Base-by-base conservation (phyloP, 2,888 invertebrate species). In the Ephialtes manifestator region DNA sequence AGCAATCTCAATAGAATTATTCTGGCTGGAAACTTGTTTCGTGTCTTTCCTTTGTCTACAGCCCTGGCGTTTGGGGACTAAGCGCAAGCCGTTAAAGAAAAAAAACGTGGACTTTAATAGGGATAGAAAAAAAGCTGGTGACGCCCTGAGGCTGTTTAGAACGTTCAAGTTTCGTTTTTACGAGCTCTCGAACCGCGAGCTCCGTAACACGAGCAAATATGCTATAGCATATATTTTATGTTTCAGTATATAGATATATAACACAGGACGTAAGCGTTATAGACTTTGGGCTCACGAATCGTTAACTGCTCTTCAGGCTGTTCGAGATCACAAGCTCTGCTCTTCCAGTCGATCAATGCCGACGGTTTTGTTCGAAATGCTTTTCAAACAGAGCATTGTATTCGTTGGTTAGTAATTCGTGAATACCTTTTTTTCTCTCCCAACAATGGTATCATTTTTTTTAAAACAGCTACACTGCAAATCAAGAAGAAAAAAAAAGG, bases 91-190 rank as follows among this genome's bases (percentile, higher is more conserved):
- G 39, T 28, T 10, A 10, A 20, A 60, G 53, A 24, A 11, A 35
- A 15, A 78, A 31, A 48, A 20, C 71, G 71, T 43, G 4, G 55
- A 43, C 20, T 11, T 15, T 53, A 31, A 72, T 13, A 20, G 55
- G 43, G 55, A 39, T 55, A 8, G 31, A 43, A 18, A 43, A 67
- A 72, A 28, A 67, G 72, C 67, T 58, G 71, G 53, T 46, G 13
- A n/a, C 53, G 31, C 65, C 48, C 83, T 63, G 35, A 60, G 70
- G 63, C 46, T 71, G 8, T 78, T 58, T 31, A 65, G 31, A 51
- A 31, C 18, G 51, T n/a, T 58, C 10, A 39, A 80, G 76, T 80
- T 80, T 80, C 48, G 35, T 79, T 63, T 79, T 70, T 46, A 65
- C 79, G 78, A 83, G 83, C 68, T 63, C 46, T 60, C 46, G 67